Conservation (phyloP, 2,888 invertebrate species). For the Meliscaeva auricollis region DNA sequence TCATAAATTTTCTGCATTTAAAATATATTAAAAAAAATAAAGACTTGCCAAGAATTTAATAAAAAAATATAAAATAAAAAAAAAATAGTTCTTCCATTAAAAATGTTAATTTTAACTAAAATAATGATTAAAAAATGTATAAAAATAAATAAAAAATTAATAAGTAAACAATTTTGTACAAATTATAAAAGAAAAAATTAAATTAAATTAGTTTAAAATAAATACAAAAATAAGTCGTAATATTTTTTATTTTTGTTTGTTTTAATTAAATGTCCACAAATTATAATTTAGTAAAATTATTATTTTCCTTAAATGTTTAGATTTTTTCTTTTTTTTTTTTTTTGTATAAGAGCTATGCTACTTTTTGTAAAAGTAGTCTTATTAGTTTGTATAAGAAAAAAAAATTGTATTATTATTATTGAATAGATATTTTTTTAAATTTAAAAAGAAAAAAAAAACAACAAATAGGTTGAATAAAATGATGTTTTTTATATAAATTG, state of each 20-base stretch:
- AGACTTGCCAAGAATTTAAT: slow-evolving; percentile 67
- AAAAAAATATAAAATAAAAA: slow-evolving; percentile 12
- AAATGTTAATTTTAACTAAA: slow-evolving; percentile 32
- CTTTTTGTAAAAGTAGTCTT: slow-evolving; percentile 77
- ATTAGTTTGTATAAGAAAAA: slow-evolving; percentile 62
- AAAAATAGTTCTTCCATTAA: slow-evolving; percentile 65
- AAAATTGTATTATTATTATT: slow-evolving; percentile 69
- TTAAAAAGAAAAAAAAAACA: slow-evolving; percentile 39
- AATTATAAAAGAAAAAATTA: slow-evolving; percentile 34
- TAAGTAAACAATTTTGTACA: slow-evolving; percentile 56
- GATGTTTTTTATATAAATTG: slow-evolving; percentile 63
- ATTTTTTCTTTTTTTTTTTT: slow-evolving; percentile 9
- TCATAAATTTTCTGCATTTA: slow-evolving; percentile 42
- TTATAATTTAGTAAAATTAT: slow-evolving; percentile 74
- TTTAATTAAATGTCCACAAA: slow-evolving; percentile 56
- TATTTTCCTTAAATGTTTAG: slow-evolving; percentile 47
- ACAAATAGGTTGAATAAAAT: slow-evolving; percentile 68
- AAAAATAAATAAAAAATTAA: slow-evolving; percentile 31
- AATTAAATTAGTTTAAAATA: neutral
- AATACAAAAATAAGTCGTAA: slow-evolving; percentile 34
- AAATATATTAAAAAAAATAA: slow-evolving; percentile 26
- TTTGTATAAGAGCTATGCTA: slow-evolving; percentile 53
- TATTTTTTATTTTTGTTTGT: slow-evolving; percentile 5
- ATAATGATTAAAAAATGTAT: slow-evolving; percentile 45
- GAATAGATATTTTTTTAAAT: slow-evolving; percentile 43